phyloP scores from a whole-genome alignment of 2,797 vertebrate genomes.

The Molossus molossus region DNA sequence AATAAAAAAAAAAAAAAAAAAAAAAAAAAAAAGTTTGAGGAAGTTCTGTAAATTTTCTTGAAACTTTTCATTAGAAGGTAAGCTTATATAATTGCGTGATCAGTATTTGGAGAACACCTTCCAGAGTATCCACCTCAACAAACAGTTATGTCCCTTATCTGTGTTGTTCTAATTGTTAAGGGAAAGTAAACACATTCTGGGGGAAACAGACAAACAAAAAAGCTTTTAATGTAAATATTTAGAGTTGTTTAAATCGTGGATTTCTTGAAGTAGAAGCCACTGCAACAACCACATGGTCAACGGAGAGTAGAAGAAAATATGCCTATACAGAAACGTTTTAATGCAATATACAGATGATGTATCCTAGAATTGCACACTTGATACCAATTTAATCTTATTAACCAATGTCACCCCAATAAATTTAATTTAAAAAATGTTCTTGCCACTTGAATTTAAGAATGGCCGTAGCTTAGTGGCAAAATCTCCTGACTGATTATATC shows the following conservation, averaged over 20 bases:
- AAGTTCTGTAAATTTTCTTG: not conserved
- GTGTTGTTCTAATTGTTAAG: not conserved
- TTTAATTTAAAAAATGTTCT: not conserved
- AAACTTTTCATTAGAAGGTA: not conserved
- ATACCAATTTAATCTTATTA: not conserved
- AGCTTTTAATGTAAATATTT: not conserved
- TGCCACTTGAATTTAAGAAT: not conserved
- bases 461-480: not conserved
- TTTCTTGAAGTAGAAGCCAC: not conserved
- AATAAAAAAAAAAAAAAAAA: not conserved
- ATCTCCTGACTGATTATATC: not conserved
- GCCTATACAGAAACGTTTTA: not conserved
- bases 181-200: not conserved
- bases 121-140: accelerated
- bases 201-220: not conserved
- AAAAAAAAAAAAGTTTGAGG: not conserved
- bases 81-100: not conserved
- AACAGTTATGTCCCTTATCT: not conserved
- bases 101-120: not conserved
- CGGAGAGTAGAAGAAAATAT: not conserved
- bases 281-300: not conserved
- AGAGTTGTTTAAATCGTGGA: not conserved
- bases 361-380: not conserved
- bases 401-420: not conserved
- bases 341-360: not conserved